Evolutionary conservation across 2,888 invertebrate species (phyloP), one percentile per base, ranked within the genome.

Genomic region (Rotaria socialis): DNA sequence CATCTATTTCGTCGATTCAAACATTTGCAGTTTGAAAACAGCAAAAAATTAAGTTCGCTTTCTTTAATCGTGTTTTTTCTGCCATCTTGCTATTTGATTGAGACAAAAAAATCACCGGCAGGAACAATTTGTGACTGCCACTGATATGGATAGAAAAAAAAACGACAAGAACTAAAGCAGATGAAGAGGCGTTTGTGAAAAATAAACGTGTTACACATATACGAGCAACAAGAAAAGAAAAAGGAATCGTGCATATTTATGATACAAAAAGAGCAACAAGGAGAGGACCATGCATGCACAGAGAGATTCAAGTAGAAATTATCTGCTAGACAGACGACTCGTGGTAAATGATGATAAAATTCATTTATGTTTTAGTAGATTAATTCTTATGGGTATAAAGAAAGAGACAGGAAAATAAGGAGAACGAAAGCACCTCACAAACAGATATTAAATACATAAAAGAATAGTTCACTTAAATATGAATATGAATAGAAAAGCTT

Each of bases 211-310:
- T 67, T 19, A 67, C 67, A 67, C 67, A 67, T 67, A 60, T n/a
- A 67, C 35, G 35, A 67, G 67, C 35, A 27, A 52, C 41, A 52
- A 85, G 11, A 56, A 85, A 35, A 84, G 19, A 19, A 84, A 47
- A 4, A 84, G 27, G 19, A 84, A 84, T 27, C 84, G 27, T 47
- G 43, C 84, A 84, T 50, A 47, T 84, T 43, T 60, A 67, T 85
- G 27, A 52, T 74, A 58, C 75, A 56, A 41, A 85, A 75, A 67
- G 35, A 19, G 55, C 7, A 55, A 55, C 1, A 1, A 67, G 14
- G 35, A 11, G 2, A 6, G 67, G n/a, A 67, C 35, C 67, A 35
- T 67, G 67, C 67, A 67, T 35, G 35, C 35, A 19, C 67, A 67
- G 67, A 67, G 67, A 67, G 67, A 67, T 67, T 67, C 67, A 19